Conservation (phyloP, 2,797 vertebrate genomes). For the Danio choprae region DNA sequence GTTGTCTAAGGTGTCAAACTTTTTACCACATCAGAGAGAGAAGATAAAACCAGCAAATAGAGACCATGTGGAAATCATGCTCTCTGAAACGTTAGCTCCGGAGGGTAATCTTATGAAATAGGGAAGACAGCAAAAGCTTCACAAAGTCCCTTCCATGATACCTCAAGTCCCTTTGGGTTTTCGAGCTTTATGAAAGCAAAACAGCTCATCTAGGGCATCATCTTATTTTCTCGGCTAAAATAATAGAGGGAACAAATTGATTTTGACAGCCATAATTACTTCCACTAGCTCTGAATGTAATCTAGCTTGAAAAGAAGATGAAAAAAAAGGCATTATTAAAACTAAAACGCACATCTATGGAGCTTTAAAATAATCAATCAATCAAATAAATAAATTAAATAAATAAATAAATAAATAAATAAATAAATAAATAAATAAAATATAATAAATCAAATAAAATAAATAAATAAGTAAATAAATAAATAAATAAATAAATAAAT, state of each 20-base stretch:
- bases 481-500: no score
- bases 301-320: neutral
- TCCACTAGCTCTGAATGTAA: neutral
- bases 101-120: conserved; percentile 37
- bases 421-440: no score
- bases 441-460: no score
- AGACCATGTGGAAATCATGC: conserved; percentile 27
- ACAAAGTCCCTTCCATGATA: conserved; percentile 22
- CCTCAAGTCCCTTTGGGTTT: conserved; percentile 22
- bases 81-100: conserved; percentile 30
- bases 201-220: conserved; percentile 19
- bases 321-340: neutral
- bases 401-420: no score
- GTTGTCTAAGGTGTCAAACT: conserved; percentile 35
- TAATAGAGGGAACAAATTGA: conserved; percentile 30
- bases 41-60: conserved; percentile 44
- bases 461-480: no score
- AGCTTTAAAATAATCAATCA: no score
- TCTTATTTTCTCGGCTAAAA: neutral
- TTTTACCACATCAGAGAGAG: conserved; percentile 14
- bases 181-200: conserved; percentile 37
- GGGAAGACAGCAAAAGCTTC: conserved; percentile 28
- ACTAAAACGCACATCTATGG: neutral
- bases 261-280: conserved; percentile 40
- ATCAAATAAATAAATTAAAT: no score